Percentiles rank a stretch among this genome's conserved stretches.
Evolutionary conservation across 2,888 invertebrate genomes (phyloP).

Genomic region (Chymomyza procnemis): DNA sequence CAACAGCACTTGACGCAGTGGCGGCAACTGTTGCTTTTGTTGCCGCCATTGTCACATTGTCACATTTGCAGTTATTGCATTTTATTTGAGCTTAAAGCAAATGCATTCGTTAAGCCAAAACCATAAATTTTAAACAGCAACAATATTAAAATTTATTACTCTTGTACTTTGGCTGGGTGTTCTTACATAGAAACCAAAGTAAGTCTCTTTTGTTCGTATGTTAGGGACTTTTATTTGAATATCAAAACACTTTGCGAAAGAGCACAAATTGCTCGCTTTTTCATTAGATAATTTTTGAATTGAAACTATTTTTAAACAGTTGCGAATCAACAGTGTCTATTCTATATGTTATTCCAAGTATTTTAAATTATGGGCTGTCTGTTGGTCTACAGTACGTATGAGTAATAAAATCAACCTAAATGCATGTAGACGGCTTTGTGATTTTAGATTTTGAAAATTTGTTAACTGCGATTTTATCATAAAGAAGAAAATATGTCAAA

Average conservation of each 20-base stretch:
- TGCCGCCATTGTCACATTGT: not conserved
- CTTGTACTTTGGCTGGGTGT: too few relatives aligned
- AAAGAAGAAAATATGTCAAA: too few relatives aligned
- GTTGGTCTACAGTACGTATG: not conserved
- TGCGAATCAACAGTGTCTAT: slow-evolving; percentile 4
- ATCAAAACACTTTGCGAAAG: too few relatives aligned
- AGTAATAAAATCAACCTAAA: not conserved
- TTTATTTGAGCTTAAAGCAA: slow-evolving; percentile 6
- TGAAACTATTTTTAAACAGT: slow-evolving; percentile 46
- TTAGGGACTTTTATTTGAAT: too few relatives aligned
- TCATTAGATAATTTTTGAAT: slow-evolving; percentile 62
- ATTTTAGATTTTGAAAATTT: not conserved
- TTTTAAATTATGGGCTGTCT: not conserved
- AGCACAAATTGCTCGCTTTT: slow-evolving; percentile 18
- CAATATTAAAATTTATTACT: not conserved
- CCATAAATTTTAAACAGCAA: not conserved
- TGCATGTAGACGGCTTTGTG: not conserved
- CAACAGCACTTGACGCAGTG: slow-evolving; percentile 20
- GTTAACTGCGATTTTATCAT: too few relatives aligned
- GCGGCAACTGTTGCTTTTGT: slow-evolving; percentile 41
- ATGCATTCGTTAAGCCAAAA: slow-evolving; percentile 1
- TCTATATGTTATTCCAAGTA: not conserved
- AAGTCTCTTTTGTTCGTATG: too few relatives aligned
- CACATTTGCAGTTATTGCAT: not conserved
- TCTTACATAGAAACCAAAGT: too few relatives aligned